Evolutionary conservation across 2,888 invertebrate species (phyloP).

Genomic region (Cosmopolites sordidus): DNA sequence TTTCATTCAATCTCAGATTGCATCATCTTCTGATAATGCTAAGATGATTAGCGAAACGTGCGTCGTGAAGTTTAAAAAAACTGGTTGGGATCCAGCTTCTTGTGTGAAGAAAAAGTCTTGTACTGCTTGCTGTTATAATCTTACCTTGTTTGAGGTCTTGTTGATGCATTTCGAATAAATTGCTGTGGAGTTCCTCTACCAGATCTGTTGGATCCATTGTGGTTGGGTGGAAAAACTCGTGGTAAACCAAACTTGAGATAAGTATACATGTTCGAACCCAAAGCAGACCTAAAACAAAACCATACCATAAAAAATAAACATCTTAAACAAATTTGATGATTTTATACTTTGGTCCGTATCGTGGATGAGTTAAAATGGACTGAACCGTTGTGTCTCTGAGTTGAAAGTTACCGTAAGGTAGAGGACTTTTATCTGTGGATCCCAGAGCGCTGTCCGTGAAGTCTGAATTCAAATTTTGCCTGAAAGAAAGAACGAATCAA

Average conservation of each 20-base stretch:
- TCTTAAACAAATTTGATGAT: not conserved
- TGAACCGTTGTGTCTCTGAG: slow-evolving; percentile 89
- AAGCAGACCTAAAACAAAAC: slow-evolving; percentile 60
- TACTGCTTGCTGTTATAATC: no score
- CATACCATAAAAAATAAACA: slow-evolving; percentile 2
- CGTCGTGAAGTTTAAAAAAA: no score
- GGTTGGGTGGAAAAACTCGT: slow-evolving; percentile 82
- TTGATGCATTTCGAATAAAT: slow-evolving; percentile 42
- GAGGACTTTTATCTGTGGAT: slow-evolving; percentile 86
- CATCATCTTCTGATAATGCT: no score
- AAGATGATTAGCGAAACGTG: no score
- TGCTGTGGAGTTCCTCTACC: slow-evolving; percentile 61
- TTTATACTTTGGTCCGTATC: slow-evolving; percentile 83
- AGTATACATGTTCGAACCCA: slow-evolving; percentile 89
- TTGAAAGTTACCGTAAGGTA: slow-evolving; percentile 93
- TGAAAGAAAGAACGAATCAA: no score
- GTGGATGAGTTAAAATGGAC: slow-evolving; percentile 82
- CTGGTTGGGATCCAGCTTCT: no score
- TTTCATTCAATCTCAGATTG: no score
- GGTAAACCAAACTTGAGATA: slow-evolving; percentile 92
- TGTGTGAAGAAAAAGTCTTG: no score
- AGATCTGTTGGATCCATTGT: slow-evolving; percentile 57
- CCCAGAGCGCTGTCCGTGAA: slow-evolving; percentile 92
- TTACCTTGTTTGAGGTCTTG: slow-evolving; percentile 21
- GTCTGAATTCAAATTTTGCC: slow-evolving; percentile 92